A percentile compares a stretch with the other conserved stretches of the same genome.
These are phyloP conservation scores for Philopotamus ludificatus DNA, from an alignment of 1,140 invertebrate genomes.

Conservation along the genomic window DNA sequence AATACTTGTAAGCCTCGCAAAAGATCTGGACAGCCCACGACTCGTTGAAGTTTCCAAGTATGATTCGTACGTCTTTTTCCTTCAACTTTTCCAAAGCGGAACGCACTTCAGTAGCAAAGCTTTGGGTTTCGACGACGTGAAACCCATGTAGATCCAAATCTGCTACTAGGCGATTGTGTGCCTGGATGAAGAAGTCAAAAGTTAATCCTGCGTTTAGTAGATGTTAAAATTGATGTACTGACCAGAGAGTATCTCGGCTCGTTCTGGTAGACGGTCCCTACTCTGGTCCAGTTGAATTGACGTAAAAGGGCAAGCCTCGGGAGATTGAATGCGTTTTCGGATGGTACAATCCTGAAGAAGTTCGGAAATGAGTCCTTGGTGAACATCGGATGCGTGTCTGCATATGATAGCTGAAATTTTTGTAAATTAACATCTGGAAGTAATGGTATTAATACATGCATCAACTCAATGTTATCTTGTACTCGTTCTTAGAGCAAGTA, in stretches of 20 bases:
- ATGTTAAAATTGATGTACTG: constrained; percentile 46
- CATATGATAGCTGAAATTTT: constrained; percentile 85
- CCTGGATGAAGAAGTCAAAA: constrained; percentile 54
- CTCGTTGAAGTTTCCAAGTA: constrained; percentile 95
- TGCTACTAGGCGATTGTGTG: constrained; percentile 88
- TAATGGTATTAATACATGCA: too few relatives aligned
- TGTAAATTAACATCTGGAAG: too few relatives aligned
- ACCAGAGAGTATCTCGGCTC: constrained; percentile 90
- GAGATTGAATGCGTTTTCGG: constrained; percentile 93
- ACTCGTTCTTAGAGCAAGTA: too few relatives aligned
- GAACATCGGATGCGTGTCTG: constrained; percentile 98
- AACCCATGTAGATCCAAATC: constrained; percentile 81
- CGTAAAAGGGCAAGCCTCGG: constrained; percentile 84
- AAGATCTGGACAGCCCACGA: constrained; percentile 91
- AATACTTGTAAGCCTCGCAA: constrained; percentile 83
- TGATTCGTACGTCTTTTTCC: constrained; percentile 92
- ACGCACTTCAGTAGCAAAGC: constrained; percentile 88
- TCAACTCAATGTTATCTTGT: too few relatives aligned
- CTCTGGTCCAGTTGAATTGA: constrained; percentile 95
- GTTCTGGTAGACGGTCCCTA: constrained; percentile 96
- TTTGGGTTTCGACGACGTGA: constrained; percentile 86
- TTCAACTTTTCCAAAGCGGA: constrained; percentile 82
- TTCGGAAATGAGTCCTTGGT: constrained; percentile 92
- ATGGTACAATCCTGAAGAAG: constrained; percentile 94
- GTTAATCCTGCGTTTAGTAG: not conserved